Base-by-base conservation (phyloP, 1,140 invertebrate genomes). In the Chlorops oryzae region DNA sequence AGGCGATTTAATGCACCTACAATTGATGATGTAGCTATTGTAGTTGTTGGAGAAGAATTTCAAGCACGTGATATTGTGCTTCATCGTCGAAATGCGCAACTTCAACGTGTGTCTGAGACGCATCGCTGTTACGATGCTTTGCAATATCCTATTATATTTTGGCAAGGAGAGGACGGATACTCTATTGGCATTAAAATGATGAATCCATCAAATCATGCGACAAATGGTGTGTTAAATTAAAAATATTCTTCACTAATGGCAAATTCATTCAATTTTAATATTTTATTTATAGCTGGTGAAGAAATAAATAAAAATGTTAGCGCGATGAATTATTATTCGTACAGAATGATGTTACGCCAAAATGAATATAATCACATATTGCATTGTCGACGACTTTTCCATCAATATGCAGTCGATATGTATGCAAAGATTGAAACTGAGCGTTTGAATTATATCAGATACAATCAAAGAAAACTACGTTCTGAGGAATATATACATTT, bases 81-180 rank as follows among this genome's bases (percentile, higher is more conserved):
- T 52, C 47, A 55, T 38, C 24, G 34, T 27, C 32, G 50, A 35
- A 44, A 47, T 32, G 32, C 41, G 25, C 28, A 47, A 28, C 37
- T 52, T 18, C 27, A 59, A 43, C 52, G 55, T 40, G 46, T 72
- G 56, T 55, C 49, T 45, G 65, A 74, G 59, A 74, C 61, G 22
- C 63, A 73, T 52, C 57, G 68, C 5, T 64, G 61, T 40, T 73
- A 70, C 58, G 73, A 76, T 57, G 57, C 71, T 24, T 57, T 75
- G 18, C 64, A 72, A 63, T 77, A 77, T 63, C 69, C 73, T 41
- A 51, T 76, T 20, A 69, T 77, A 28, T 75, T 75, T 62, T 73
- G 70, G 57, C 52, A 65, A 56, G 72, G 66, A 50, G 58, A 76
- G 56, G 63, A 71, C 62, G 68, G 64, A 57, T 75, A 74, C 61